These are phyloP conservation scores for Arizona elegans DNA, from an alignment of 2,113 vertebrate species.

Conservation along the genomic window DNA sequence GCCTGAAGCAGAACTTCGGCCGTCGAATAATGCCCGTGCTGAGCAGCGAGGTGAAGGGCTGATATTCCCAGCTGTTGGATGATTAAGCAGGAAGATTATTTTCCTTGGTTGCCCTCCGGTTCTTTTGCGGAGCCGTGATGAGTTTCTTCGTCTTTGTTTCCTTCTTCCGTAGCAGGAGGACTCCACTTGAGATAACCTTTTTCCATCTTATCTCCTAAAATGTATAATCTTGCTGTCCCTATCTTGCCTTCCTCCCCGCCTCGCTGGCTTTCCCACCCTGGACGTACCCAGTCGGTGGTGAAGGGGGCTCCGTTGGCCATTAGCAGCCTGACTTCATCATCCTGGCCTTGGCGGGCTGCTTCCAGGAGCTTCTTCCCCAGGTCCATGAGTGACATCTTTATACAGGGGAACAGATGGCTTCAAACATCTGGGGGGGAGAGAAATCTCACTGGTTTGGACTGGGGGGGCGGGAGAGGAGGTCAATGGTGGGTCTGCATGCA, in stretches of 20 bases:
- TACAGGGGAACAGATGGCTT: conserved; percentile 45
- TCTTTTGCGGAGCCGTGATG: neutral
- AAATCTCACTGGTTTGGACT: neutral
- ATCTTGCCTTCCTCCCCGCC: neutral
- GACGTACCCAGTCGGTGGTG: conserved; percentile 90
- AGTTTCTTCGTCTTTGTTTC: neutral
- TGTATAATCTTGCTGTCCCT: neutral
- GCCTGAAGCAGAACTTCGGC: conserved; percentile 89
- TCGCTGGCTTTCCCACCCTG: rapidly evolving
- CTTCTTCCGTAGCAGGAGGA: neutral
- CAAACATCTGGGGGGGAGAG: conserved; percentile 33
- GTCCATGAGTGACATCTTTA: conserved; percentile 90
- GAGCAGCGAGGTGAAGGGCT: conserved; percentile 88
- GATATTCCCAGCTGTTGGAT: conserved; percentile 83
- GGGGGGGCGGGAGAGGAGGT: neutral
- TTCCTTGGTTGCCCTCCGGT: rapidly evolving
- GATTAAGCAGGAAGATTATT: conserved; percentile 2
- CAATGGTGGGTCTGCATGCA: neutral
- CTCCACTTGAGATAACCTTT: neutral
- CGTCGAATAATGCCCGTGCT: conserved; percentile 88
- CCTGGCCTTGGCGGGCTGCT: conserved; percentile 87
- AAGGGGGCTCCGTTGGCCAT: conserved; percentile 92
- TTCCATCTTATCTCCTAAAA: neutral
- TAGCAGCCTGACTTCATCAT: conserved; percentile 86
- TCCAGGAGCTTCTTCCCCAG: conserved; percentile 90